Evolutionary conservation across 2,113 vertebrate genomes (phyloP).

Genomic region (Guaruba guarouba): DNA sequence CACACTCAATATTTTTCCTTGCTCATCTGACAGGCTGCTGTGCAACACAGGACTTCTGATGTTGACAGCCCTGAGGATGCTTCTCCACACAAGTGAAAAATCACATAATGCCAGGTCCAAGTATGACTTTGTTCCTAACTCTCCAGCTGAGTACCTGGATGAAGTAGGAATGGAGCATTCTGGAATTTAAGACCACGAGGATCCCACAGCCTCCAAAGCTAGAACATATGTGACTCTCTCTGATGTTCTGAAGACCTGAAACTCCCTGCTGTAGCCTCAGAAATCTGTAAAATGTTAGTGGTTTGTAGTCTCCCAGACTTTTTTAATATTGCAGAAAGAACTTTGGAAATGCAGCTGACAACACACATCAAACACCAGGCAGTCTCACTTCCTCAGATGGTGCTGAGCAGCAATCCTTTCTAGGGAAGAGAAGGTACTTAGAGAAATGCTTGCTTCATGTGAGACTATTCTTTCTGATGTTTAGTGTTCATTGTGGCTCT

Average conservation of each 20-base stretch:
- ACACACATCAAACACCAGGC: not conserved
- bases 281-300: not conserved
- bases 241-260: not conserved
- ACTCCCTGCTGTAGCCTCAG: not conserved
- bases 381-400: not conserved
- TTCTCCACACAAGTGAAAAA: not conserved
- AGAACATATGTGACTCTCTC: not conserved
- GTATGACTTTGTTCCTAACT: not conserved
- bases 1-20: not conserved
- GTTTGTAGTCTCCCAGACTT: not conserved
- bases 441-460: not conserved
- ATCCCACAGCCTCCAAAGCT: not conserved
- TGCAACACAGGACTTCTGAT: not conserved
- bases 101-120: not conserved
- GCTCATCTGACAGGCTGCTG: not conserved
- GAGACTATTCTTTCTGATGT: not conserved
- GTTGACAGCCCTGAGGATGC: not conserved
- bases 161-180: not conserved
- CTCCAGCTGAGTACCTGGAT: not conserved
- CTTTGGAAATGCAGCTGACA: not conserved
- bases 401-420: not conserved
- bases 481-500: not conserved
- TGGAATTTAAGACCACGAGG: not conserved
- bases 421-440: not conserved
- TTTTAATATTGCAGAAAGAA: not conserved